Evolutionary conservation across 1,140 invertebrate genomes (phyloP).

Genomic region (Drosophila equinoxialis): DNA sequence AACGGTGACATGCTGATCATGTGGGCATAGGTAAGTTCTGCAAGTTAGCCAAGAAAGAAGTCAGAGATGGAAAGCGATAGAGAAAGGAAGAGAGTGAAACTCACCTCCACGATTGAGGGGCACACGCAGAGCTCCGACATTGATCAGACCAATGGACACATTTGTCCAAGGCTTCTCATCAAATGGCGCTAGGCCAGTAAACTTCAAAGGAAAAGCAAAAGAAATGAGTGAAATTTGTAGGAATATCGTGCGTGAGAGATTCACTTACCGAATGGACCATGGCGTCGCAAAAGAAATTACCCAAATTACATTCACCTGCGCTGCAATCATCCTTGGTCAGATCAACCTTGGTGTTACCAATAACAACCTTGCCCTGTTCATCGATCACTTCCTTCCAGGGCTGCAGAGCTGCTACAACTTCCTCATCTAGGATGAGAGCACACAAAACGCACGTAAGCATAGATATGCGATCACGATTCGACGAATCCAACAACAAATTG

Average conservation of each 20-base stretch:
- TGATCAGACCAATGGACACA: slow-evolving; percentile 87
- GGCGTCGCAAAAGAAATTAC: slow-evolving; percentile 89
- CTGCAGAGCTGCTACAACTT: slow-evolving; percentile 83
- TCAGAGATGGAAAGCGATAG: background rate
- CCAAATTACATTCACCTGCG: slow-evolving; percentile 89
- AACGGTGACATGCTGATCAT: slow-evolving; percentile 88
- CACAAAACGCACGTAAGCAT: slow-evolving; percentile 11
- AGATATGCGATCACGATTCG: background rate
- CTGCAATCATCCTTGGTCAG: slow-evolving; percentile 85
- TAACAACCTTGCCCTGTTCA: slow-evolving; percentile 84
- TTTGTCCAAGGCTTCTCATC: slow-evolving; percentile 85
- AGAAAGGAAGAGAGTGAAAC: slow-evolving; percentile 23
- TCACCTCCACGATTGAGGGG: slow-evolving; percentile 85
- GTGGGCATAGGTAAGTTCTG: slow-evolving; percentile 87
- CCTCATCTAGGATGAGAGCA: slow-evolving; percentile 69
- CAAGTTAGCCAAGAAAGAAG: slow-evolving; percentile 22
- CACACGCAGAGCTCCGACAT: slow-evolving; percentile 88
- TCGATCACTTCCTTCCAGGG: slow-evolving; percentile 87
- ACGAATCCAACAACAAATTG: background rate
- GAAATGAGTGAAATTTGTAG: background rate
- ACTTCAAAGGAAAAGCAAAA: slow-evolving; percentile 39
- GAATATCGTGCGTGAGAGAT: too few relatives aligned
- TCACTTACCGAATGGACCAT: slow-evolving; percentile 85
- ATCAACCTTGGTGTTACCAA: slow-evolving; percentile 85
- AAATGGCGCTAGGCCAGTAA: slow-evolving; percentile 60